phyloP scores from a whole-genome alignment of 2,797 vertebrate genomes.

The Tarsius wallacei region DNA sequence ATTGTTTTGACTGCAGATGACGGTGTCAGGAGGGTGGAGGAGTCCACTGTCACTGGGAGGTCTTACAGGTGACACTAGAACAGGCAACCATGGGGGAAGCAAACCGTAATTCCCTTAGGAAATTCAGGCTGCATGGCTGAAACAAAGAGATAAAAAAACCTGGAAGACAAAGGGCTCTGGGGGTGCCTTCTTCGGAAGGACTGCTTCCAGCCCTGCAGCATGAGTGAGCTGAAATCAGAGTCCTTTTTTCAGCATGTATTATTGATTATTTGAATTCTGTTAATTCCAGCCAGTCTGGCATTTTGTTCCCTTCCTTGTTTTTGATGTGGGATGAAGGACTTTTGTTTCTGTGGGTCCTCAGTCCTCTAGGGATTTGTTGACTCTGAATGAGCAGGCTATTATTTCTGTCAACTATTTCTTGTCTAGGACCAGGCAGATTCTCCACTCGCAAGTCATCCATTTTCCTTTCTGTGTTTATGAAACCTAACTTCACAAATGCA shows the following conservation, averaged over 20 bases:
- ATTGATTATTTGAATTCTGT: constrained; percentile 69
- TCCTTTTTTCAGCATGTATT: constrained; percentile 3
- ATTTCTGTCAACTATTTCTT: constrained; percentile 58
- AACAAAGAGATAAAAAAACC: constrained; percentile 61
- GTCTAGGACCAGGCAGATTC: background rate
- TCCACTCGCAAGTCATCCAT: background rate
- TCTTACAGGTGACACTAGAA: constrained; percentile 70
- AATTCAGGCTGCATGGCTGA: background rate
- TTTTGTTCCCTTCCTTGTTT: constrained; percentile 15
- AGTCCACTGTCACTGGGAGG: constrained; percentile 65
- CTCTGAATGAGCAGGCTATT: background rate
- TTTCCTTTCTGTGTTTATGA: constrained; percentile 43
- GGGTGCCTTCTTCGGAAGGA: constrained; percentile 26
- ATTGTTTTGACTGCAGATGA: constrained; percentile 75
- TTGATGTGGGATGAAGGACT: background rate
- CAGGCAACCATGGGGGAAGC: background rate
- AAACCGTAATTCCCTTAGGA: constrained; percentile 8
- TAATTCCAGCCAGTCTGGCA: constrained; percentile 43
- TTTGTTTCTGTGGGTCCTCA: constrained; percentile 11
- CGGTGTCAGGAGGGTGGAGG: constrained; percentile 53
- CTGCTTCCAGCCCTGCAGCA: background rate
- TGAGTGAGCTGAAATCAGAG: background rate
- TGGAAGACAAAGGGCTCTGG: constrained; percentile 63
- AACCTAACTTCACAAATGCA: constrained; percentile 34
- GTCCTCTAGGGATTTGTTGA: constrained; percentile 32